These are phyloP conservation scores for Andrena praecox DNA, from an alignment of 2,888 invertebrate species.

Conservation along the genomic window DNA sequence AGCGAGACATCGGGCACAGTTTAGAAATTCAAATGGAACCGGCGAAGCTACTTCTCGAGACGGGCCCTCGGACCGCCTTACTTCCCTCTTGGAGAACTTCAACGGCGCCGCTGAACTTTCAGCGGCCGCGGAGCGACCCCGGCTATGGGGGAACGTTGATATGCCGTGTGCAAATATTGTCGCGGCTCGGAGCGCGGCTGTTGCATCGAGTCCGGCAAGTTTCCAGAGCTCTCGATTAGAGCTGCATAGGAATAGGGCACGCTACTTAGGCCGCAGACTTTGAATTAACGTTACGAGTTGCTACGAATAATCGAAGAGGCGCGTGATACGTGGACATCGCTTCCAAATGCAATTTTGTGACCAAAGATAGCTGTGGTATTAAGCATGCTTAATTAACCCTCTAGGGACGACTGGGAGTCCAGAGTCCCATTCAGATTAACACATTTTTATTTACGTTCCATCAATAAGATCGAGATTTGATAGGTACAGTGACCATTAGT, in stretches of 20 bases:
- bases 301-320: neutral
- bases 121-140: neutral
- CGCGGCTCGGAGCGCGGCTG: neutral
- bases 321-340: neutral
- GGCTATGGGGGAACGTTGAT: neutral
- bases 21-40: constrained; percentile 46
- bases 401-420: too few relatives aligned
- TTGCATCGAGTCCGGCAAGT: too few relatives aligned
- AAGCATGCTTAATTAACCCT: constrained; percentile 37
- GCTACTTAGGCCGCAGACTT: too few relatives aligned
- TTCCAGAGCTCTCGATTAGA: too few relatives aligned
- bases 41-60: constrained; percentile 25
- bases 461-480: too few relatives aligned
- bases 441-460: too few relatives aligned
- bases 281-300: too few relatives aligned
- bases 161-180: neutral
- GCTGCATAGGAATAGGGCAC: too few relatives aligned
- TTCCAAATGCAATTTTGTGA: constrained; percentile 7
- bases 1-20: constrained; percentile 15
- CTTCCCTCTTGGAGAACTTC: constrained; percentile 3
- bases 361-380: neutral
- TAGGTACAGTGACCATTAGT: too few relatives aligned
- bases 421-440: too few relatives aligned
- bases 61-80: constrained; percentile 18
- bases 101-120: constrained; percentile 31